phyloP scores from a whole-genome alignment of 2,797 vertebrate species.

The Semotilus atromaculatus region DNA sequence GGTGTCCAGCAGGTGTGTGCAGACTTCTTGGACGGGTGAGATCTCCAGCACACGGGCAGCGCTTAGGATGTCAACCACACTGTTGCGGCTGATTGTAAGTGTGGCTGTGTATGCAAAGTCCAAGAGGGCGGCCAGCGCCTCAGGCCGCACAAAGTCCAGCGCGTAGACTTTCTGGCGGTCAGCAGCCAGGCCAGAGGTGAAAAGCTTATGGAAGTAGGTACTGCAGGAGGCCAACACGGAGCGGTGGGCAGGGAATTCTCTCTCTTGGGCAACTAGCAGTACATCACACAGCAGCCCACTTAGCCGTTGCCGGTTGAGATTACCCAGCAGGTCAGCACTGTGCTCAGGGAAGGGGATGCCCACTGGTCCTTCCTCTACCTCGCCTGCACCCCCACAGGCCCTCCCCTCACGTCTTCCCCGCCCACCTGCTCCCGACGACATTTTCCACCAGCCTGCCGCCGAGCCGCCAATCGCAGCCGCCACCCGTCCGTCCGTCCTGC shows the following conservation, averaged over 20 bases:
- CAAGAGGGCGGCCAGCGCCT: conserved; percentile 92
- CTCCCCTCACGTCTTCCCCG: conserved; percentile 76
- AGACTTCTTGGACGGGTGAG: conserved; percentile 92
- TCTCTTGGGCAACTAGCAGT: conserved; percentile 91
- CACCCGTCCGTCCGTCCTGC: conserved; percentile 85
- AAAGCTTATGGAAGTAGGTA: conserved; percentile 98
- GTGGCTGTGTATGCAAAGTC: conserved; percentile 99
- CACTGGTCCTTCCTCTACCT: conserved; percentile 91
- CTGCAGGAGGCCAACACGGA: conserved; percentile 97
- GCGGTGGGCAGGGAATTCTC: conserved; percentile 97
- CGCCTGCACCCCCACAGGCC: conserved; percentile 71
- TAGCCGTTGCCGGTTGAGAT: conserved; percentile 93
- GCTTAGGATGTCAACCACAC: conserved; percentile 91
- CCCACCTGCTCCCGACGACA: conserved; percentile 86
- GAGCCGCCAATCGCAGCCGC: conserved; percentile 84
- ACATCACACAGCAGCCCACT: conserved; percentile 94
- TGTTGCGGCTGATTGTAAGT: conserved; percentile 92
- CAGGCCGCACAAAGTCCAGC: conserved; percentile 93
- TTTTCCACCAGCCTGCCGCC: conserved; percentile 89
- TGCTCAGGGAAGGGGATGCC: conserved; percentile 99
- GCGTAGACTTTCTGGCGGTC: conserved; percentile 95
- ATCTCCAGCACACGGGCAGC: conserved; percentile 94
- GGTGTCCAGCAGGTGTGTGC: conserved; percentile 95
- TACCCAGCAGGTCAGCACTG: conserved; percentile 94
- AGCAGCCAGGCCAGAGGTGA: conserved; percentile 92